Conservation (phyloP, 2,797 vertebrate species). For the Uromys caudimaculatus region DNA sequence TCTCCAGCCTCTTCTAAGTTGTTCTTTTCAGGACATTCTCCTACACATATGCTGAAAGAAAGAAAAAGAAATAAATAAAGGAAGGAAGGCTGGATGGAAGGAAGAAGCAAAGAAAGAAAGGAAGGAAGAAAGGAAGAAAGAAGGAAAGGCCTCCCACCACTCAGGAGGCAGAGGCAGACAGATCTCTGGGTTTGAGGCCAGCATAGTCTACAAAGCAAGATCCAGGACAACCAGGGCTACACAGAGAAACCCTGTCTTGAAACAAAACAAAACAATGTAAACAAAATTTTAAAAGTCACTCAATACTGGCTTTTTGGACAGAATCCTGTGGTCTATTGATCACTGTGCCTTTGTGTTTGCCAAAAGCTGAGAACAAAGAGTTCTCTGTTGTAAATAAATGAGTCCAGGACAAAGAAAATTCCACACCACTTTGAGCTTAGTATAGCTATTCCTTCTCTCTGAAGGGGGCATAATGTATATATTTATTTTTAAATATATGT, state of each 20-base stretch:
- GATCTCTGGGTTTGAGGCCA: background rate
- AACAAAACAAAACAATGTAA: constrained; percentile 32
- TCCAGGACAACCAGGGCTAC: background rate
- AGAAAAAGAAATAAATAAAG: background rate
- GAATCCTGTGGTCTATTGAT: constrained; percentile 48
- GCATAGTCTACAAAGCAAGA: background rate
- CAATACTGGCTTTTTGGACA: background rate
- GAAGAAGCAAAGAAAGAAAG: background rate
- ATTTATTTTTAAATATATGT: constrained; percentile 37
- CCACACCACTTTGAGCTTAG: constrained; percentile 26
- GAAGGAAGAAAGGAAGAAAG: too few species aligned
- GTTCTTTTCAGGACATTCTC: constrained; percentile 13
- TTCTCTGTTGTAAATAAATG: constrained; percentile 49
- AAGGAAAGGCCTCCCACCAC: background rate
- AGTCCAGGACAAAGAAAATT: constrained; percentile 52
- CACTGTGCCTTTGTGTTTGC: background rate
- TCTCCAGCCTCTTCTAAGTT: background rate
- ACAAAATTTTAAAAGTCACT: constrained; percentile 53
- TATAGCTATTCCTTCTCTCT: constrained; percentile 24
- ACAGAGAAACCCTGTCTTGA: background rate
- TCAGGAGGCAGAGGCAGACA: background rate
- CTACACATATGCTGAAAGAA: background rate
- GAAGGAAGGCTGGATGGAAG: too few species aligned
- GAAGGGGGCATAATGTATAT: background rate
- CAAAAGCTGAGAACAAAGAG: constrained; percentile 33